These are phyloP conservation scores for Dipodomys merriami DNA, from an alignment of 2,113 vertebrate species.

Conservation along the genomic window DNA sequence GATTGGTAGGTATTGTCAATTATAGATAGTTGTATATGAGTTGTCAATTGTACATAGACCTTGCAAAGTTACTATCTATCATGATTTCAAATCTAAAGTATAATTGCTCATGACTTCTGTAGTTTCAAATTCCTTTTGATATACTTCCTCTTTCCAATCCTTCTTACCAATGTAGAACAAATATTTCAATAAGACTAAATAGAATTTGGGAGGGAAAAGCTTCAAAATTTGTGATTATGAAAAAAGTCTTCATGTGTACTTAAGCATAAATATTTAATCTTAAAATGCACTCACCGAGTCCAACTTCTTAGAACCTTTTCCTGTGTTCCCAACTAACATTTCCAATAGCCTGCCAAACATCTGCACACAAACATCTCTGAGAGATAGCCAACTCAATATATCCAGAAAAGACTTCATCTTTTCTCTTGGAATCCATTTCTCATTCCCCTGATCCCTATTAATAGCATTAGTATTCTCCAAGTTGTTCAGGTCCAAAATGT, in stretches of 20 bases:
- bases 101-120: background rate
- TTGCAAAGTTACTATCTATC: background rate
- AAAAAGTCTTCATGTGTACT: background rate
- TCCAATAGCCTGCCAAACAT: constrained; percentile 61
- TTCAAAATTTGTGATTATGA: constrained; percentile 22
- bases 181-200: background rate
- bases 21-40: too few relatives aligned
- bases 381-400: constrained; percentile 18
- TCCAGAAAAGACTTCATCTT: constrained; percentile 60
- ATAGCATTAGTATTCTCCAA: background rate
- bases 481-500: constrained; percentile 39
- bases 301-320: constrained; percentile 56
- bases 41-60: background rate
- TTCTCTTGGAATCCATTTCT: constrained; percentile 39
- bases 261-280: constrained; percentile 52
- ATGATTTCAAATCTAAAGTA: background rate
- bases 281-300: constrained; percentile 49
- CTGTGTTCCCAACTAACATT: constrained; percentile 40
- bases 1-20: background rate
- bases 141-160: too few relatives aligned
- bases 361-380: constrained; percentile 52
- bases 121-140: background rate
- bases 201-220: background rate
- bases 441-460: constrained; percentile 23
- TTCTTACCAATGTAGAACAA: background rate